Evolutionary conservation across 2,888 invertebrate genomes (phyloP), one percentile per base, ranked within the genome.

Genomic region (Trichopria drosophilae): DNA sequence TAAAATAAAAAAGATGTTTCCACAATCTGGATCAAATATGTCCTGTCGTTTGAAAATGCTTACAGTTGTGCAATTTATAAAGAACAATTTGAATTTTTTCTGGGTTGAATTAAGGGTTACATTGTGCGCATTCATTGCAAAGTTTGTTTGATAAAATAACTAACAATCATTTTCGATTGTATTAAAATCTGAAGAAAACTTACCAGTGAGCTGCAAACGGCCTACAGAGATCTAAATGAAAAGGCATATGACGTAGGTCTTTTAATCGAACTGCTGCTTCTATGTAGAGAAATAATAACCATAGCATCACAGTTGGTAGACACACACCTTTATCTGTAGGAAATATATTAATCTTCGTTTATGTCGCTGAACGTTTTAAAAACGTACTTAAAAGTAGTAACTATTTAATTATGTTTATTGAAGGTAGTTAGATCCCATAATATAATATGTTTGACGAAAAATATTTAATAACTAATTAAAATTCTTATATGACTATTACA

Each of bases 131-230:
- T n/a, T 41, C 6, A 3, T 36, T n/a, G 15, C 29, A 20, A 12
- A 12, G 34, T 31, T n/a, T 31, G 47, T 16, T 12, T 46, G 16
- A 47, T 10, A 43, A 31, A 48, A 41, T 12, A 7, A 12, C 19
- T 29, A 16, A n/a, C n/a, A n/a, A 6, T 34, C 13, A 20, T 10
- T 39, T 23, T 3, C 28, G 12, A 23, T 23, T 13, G 26, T 18
- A 13, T 15, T 18, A 20, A 15, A 10, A 26, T 35, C 3, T n/a
- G 22, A 32, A 20, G 41, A 12, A 37, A 52, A 69, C 82, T 77
- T 82, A 91, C 86, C 94, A 95, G 79, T 97, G 95, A 61, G 96
- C 95, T 65, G 96, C 96, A 78, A 97, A 93, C 62, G 96, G 96
- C 76, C 94, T 83, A 80, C 93, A 93, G 66, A 95, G 84, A 79